Conservation (phyloP, 2,797 vertebrate genomes). For the Borostomias antarcticus region DNA sequence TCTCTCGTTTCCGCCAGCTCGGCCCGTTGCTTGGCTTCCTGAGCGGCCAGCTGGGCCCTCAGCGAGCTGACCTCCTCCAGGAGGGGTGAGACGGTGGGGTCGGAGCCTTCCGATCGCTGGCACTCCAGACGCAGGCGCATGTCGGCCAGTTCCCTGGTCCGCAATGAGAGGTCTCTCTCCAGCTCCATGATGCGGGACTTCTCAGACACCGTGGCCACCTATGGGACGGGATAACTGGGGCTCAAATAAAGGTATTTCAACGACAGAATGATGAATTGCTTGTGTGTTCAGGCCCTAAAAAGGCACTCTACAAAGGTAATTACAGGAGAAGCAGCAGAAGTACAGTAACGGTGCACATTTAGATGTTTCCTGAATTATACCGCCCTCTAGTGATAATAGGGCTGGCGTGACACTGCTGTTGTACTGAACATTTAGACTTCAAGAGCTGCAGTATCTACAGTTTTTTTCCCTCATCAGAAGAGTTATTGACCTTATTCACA, state of each 20-base stretch:
- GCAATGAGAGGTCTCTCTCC: constrained; percentile 86
- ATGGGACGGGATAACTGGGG: constrained; percentile 52
- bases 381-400: constrained; percentile 60
- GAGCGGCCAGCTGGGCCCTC: constrained; percentile 82
- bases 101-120: constrained; percentile 63
- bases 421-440: constrained; percentile 1
- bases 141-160: constrained; percentile 86
- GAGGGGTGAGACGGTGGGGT: constrained; percentile 78
- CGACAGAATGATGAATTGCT: neutral
- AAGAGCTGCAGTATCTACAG: constrained; percentile 1
- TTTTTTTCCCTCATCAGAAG: neutral
- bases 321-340: neutral
- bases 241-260: constrained; percentile 40
- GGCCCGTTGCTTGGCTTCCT: constrained; percentile 74
- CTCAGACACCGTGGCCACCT: constrained; percentile 98
- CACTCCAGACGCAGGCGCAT: constrained; percentile 85
- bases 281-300: no score
- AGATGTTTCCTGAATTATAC: constrained; percentile 31
- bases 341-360: neutral
- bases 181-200: constrained; percentile 97
- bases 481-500: no score
- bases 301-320: neutral
- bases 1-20: constrained; percentile 77
- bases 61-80: constrained; percentile 87
- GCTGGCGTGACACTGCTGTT: neutral